Evolutionary conservation across 2,797 vertebrate species (phyloP).

Genomic region (Sebastes iracundus): DNA sequence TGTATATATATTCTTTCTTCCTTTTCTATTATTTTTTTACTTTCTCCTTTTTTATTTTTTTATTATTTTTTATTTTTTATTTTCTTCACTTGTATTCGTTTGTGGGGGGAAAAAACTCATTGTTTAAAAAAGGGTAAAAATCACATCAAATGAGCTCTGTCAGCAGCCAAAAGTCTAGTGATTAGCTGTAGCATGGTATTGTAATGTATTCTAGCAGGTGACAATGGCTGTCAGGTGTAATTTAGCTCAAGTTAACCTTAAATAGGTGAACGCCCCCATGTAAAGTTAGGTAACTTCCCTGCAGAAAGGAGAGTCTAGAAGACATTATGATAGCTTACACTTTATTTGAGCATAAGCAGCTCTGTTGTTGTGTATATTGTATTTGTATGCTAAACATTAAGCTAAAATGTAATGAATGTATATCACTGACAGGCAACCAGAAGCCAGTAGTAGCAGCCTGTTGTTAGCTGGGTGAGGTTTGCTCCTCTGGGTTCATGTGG

Average conservation of each 20-base stretch:
- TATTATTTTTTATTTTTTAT: too few species aligned
- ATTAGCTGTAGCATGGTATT: accelerated
- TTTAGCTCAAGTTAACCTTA: background rate
- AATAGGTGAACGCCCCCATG: conserved; percentile 54
- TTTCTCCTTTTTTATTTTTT: too few species aligned
- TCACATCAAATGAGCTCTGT: background rate
- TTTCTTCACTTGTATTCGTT: too few species aligned
- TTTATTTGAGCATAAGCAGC: too few species aligned
- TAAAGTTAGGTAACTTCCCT: background rate
- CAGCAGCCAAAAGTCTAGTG: background rate
- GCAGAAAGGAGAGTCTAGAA: background rate
- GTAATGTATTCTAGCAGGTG: background rate
- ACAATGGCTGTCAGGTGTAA: background rate
- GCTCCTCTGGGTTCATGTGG: conserved; percentile 11
- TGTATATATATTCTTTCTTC: too few species aligned
- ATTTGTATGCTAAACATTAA: background rate
- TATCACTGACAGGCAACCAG: background rate
- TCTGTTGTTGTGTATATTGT: too few species aligned
- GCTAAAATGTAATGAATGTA: background rate
- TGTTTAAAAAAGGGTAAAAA: too few species aligned
- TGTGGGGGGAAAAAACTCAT: too few species aligned
- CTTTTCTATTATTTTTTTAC: too few species aligned
- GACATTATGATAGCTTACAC: too few species aligned
- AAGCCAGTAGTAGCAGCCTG: background rate
- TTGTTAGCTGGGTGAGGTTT: background rate